Evolutionary conservation across 35 echinoderm and acorn worm species (phyloP).

Genomic region (Holothuria glaberrima): DNA sequence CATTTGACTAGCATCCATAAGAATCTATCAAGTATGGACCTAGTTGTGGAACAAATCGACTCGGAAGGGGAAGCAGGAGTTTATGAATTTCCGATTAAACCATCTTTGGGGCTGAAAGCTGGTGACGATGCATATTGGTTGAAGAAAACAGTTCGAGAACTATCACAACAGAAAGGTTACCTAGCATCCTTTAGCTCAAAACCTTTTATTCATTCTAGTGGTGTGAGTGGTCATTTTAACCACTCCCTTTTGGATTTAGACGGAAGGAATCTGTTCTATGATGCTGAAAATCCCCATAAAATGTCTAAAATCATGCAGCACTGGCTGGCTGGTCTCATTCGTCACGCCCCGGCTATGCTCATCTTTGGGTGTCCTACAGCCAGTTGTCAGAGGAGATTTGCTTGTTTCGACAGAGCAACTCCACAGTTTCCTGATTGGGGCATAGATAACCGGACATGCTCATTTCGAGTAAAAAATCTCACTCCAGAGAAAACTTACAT

Average conservation of each 20-base stretch:
- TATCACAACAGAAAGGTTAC: no score
- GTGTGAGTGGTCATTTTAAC: slow-evolving; percentile 55
- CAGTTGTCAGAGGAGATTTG: slow-evolving; percentile 38
- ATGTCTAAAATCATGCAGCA: slow-evolving; percentile 36
- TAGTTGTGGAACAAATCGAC: slow-evolving; percentile 25
- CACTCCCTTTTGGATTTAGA: slow-evolving; percentile 44
- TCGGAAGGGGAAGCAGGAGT: neutral
- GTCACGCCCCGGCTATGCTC: slow-evolving; percentile 49
- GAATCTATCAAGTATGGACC: no score
- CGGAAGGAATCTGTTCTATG: slow-evolving; percentile 2
- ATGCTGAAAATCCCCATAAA: neutral
- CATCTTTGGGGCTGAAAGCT: no score
- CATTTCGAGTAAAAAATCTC: slow-evolving; percentile 40
- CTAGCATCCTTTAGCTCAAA: slow-evolving; percentile 42
- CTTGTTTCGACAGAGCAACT: neutral
- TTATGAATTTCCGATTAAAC: no score
- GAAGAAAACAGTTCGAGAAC: slow-evolving; percentile 47
- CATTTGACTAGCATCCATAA: neutral
- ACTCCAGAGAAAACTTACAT: slow-evolving; percentile 32
- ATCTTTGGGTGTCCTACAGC: slow-evolving; percentile 46
- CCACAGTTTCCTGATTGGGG: slow-evolving; percentile 39
- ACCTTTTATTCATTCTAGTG: slow-evolving; percentile 8
- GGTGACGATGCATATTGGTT: no score
- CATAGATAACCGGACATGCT: no score
- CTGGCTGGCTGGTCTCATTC: slow-evolving; percentile 60